Percentiles rank a stretch among this genome's conserved stretches.
These are phyloP conservation scores for Andrena dorsata DNA, from an alignment of 2,888 invertebrate genomes.

Conservation along the genomic window DNA sequence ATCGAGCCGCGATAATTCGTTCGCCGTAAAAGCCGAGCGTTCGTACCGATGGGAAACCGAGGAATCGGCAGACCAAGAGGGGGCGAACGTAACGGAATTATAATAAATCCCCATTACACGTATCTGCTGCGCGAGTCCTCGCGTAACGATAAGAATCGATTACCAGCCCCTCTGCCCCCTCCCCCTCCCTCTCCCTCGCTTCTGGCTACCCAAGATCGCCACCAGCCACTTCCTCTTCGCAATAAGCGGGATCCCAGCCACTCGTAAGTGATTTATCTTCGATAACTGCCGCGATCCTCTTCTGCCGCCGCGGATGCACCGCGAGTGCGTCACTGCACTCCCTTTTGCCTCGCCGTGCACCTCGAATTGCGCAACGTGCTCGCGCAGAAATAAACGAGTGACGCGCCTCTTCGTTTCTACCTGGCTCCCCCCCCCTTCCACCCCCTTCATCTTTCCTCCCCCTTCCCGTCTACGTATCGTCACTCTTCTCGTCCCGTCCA, in stretches of 20 bases:
- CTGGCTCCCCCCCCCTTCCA: neutral
- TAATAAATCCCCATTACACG: constrained; percentile 53
- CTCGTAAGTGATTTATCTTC: constrained; percentile 65
- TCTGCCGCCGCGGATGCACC: constrained; percentile 36
- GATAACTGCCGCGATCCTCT: constrained; percentile 62
- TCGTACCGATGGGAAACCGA: neutral
- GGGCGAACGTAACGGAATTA: constrained; percentile 34
- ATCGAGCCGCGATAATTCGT: constrained; percentile 35
- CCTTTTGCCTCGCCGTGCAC: constrained; percentile 61
- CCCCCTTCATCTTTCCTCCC: neutral
- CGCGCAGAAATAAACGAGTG: constrained; percentile 67
- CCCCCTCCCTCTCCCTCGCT: neutral
- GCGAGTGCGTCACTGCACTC: constrained; percentile 53
- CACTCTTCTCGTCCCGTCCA: constrained; percentile 21
- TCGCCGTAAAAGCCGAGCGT: constrained; percentile 9
- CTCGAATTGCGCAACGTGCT: constrained; percentile 75
- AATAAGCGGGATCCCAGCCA: constrained; percentile 50
- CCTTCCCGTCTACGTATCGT: neutral
- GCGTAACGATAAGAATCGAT: constrained; percentile 66
- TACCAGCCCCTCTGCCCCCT: constrained; percentile 4
- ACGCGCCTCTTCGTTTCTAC: constrained; percentile 60
- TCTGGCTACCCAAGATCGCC: constrained; percentile 56
- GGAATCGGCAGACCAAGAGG: constrained; percentile 7
- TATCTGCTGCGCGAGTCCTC: constrained; percentile 22
- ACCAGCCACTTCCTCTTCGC: constrained; percentile 62